These are phyloP conservation scores for Andrena praecox DNA, from an alignment of 2,888 invertebrate species.

Conservation along the genomic window DNA sequence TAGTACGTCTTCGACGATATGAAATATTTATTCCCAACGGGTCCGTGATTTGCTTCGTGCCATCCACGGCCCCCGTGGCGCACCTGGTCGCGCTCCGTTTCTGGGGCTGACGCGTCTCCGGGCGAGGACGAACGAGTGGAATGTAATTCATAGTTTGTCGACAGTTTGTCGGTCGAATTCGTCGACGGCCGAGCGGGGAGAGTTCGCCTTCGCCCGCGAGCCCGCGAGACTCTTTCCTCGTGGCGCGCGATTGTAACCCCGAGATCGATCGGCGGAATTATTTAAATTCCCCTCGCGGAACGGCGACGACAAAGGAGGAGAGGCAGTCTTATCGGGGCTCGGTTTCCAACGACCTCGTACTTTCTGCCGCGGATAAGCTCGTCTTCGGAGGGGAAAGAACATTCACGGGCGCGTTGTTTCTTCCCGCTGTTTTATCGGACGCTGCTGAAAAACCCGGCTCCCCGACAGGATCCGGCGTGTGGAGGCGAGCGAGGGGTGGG, in stretches of 20 bases:
- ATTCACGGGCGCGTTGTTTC: slow-evolving; percentile 28
- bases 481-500: neutral
- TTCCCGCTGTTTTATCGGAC: slow-evolving; percentile 28
- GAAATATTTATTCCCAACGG: slow-evolving; percentile 56
- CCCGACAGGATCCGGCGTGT: slow-evolving; percentile 45
- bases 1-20: slow-evolving; percentile 39
- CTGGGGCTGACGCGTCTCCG: neutral
- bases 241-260: neutral
- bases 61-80: neutral
- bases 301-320: slow-evolving; percentile 1
- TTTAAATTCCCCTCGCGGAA: slow-evolving; percentile 31
- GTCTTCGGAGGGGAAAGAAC: neutral
- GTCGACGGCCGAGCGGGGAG: neutral
- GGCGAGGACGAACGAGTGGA: neutral
- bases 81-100: slow-evolving; percentile 13
- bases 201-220: neutral
- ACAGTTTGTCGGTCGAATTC: slow-evolving; percentile 32
- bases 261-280: slow-evolving; percentile 33
- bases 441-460: slow-evolving; percentile 23
- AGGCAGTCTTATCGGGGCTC: slow-evolving; percentile 26
- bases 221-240: neutral
- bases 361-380: slow-evolving; percentile 3
- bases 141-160: slow-evolving; percentile 33
- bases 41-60: slow-evolving; percentile 43
- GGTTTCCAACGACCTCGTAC: neutral